A percentile compares a stretch with the other conserved stretches of the same genome.
These are phyloP conservation scores for Eupithecia pulchellata DNA, from an alignment of 2,888 invertebrate species.

Conservation along the genomic window DNA sequence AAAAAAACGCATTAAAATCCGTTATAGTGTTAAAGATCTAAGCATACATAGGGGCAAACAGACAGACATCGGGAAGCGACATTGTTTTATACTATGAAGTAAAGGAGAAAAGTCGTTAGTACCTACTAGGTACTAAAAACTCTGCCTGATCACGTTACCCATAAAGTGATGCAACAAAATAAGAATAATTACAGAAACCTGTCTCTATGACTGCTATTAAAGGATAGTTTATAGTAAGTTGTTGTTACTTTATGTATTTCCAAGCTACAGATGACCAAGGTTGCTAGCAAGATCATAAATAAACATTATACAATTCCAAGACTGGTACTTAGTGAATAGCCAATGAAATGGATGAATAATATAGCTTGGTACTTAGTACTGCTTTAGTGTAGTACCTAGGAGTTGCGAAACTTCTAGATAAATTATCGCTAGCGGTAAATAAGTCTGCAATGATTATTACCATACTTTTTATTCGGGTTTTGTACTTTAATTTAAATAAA, in stretches of 20 bases:
- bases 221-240: slow-evolving; percentile 4
- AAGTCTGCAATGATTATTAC: background rate
- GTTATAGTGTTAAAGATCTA: too few relatives aligned
- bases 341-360: slow-evolving; percentile 21
- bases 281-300: slow-evolving; percentile 20
- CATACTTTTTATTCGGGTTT: background rate
- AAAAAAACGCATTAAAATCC: too few relatives aligned
- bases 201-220: slow-evolving; percentile 1
- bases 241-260: slow-evolving; percentile 20
- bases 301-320: slow-evolving; percentile 24
- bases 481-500: too few relatives aligned
- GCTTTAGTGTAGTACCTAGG: background rate
- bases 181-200: background rate
- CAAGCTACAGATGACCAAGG: slow-evolving; percentile 23
- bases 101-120: too few relatives aligned
- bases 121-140: too few relatives aligned
- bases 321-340: slow-evolving; percentile 11
- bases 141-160: slow-evolving; percentile 48
- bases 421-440: background rate
- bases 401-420: background rate
- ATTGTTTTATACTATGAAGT: too few relatives aligned
- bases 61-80: too few relatives aligned
- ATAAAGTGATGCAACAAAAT: background rate
- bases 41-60: too few relatives aligned
- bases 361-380: background rate